Evolutionary conservation across 2,888 invertebrate genomes (phyloP), one percentile per base, ranked within the genome.

Genomic region (Tillus elongatus): DNA sequence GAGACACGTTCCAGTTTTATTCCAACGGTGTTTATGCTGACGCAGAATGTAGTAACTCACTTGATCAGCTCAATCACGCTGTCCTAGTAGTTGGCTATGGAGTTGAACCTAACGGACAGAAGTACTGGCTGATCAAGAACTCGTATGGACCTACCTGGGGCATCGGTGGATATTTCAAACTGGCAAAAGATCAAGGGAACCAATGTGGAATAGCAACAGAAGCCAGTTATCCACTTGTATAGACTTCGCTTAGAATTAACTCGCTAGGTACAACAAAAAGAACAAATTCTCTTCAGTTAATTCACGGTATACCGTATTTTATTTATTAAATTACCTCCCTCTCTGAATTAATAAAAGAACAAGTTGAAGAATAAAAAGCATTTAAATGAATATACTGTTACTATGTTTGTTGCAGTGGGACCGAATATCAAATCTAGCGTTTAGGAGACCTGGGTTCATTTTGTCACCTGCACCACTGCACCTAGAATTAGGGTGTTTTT

Each of bases 221-320:
- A 35, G 82, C 89, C 46, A 82, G 83, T 53, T 91, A 85, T 67
- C 91, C 90, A 8, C 71, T 85, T 38, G 85, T 88, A 43, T 86
- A 74, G 19, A 19, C 10, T n/a, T n/a, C n/a, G n/a, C n/a, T n/a
- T n/a, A n/a, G n/a, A n/a, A n/a, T n/a, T n/a, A n/a, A n/a, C n/a
- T n/a, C n/a, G n/a, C n/a, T n/a, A 8, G 24, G 24, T n/a, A 24
- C n/a, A 24, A 24, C 24, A 8, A 24, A 24, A 8, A 24, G 24
- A 8, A 8, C n/a, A 24, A 24, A 8, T 24, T 24, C n/a, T 24
- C n/a, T n/a, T n/a, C n/a, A n/a, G n/a, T n/a, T n/a, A n/a, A n/a
- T n/a, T n/a, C n/a, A n/a, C n/a, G n/a, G n/a, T n/a, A n/a, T n/a
- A n/a, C n/a, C n/a, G n/a, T n/a, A n/a, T n/a, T n/a, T n/a, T n/a